A percentile compares a stretch with the other conserved stretches of the same genome.
phyloP scores from a whole-genome alignment of 2,797 vertebrate species.

The Bradypodion pumilum region DNA sequence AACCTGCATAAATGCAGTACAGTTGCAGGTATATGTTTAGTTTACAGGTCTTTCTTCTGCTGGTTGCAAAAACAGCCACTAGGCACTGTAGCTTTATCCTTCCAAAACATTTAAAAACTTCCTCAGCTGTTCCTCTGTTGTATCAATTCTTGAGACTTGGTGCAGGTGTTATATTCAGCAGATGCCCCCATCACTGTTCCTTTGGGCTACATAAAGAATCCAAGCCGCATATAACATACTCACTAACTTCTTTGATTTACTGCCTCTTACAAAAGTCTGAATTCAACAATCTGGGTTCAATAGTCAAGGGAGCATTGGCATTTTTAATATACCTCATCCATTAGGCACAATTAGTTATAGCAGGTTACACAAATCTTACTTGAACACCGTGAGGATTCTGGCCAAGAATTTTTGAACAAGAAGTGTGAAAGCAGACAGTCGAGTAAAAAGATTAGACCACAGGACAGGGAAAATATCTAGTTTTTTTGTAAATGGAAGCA shows the following conservation, averaged over 20 bases:
- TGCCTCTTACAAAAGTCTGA: neutral
- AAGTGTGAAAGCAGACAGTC: neutral
- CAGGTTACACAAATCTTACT: too few species aligned
- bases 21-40: neutral
- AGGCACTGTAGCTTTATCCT: neutral
- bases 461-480: neutral
- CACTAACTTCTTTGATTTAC: neutral
- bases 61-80: neutral
- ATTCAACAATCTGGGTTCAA: neutral
- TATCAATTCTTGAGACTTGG: too few species aligned
- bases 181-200: too few species aligned
- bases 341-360: too few species aligned
- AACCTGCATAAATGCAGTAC: neutral
- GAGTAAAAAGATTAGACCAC: neutral
- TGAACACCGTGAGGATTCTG: neutral
- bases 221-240: neutral
- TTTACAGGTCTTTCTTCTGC: neutral
- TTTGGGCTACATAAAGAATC: too few species aligned
- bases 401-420: neutral
- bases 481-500: neutral
- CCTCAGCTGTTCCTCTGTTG: too few species aligned
- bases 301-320: neutral
- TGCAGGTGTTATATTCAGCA: too few species aligned
- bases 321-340: neutral
- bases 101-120: neutral